Percentiles rank a stretch among this genome's conserved stretches.
These are phyloP conservation scores for Prunella himalayana DNA, from an alignment of 2,113 vertebrate species.

Conservation along the genomic window DNA sequence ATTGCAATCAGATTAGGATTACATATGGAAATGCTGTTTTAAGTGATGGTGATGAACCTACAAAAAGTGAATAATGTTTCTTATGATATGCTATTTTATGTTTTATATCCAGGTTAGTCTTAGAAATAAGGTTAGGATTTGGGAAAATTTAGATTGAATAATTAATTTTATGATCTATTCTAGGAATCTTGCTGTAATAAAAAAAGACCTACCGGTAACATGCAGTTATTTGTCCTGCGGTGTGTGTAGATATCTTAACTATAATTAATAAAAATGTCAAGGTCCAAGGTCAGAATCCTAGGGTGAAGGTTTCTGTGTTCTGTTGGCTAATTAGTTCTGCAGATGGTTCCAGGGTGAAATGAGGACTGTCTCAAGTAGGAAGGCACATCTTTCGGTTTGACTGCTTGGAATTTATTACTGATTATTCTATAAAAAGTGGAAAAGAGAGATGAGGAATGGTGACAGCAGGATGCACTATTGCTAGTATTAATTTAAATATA, in stretches of 20 bases:
- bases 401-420: neutral
- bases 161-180: neutral
- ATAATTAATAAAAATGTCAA: neutral
- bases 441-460: neutral
- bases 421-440: neutral
- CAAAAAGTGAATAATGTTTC: neutral
- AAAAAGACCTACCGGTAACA: rapidly evolving
- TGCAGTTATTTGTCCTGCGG: neutral
- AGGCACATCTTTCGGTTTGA: neutral
- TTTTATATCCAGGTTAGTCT: neutral
- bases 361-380: neutral
- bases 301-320: neutral
- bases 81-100: neutral
- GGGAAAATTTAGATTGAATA: neutral
- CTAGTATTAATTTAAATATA: neutral
- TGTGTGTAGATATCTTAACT: neutral
- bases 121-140: neutral
- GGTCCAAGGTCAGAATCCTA: neutral
- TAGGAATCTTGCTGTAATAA: neutral
- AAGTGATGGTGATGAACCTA: neutral
- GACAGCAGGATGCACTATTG: neutral
- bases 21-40: neutral
- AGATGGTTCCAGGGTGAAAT: neutral
- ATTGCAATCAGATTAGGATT: neutral
- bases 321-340: neutral